These are phyloP conservation scores for Halcyon badia DNA, from an alignment of 2,797 vertebrate genomes.

Conservation along the genomic window DNA sequence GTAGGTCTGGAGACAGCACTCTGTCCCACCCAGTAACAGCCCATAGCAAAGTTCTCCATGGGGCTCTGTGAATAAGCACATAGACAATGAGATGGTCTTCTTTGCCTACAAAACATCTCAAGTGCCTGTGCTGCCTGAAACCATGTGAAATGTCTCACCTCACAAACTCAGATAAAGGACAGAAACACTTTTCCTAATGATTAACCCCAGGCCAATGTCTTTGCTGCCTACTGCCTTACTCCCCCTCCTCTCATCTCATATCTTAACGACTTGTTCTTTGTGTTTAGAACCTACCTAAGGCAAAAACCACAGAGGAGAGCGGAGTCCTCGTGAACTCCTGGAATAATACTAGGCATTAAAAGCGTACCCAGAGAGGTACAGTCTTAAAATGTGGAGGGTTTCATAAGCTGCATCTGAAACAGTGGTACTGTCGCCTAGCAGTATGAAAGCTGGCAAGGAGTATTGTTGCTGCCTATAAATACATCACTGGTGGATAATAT, in stretches of 20 bases:
- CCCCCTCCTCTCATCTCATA: neutral
- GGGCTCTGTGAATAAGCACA: neutral
- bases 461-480: neutral
- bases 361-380: neutral
- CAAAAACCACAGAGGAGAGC: neutral
- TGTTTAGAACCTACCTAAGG: neutral
- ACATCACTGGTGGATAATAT: neutral
- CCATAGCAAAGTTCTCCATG: neutral
- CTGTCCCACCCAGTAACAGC: neutral
- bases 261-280: neutral
- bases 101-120: neutral
- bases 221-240: neutral
- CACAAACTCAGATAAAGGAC: neutral
- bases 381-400: neutral
- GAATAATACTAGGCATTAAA: neutral
- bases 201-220: neutral
- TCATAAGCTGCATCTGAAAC: neutral
- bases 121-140: neutral
- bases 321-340: neutral
- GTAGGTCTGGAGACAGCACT: neutral
- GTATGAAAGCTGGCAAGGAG: neutral
- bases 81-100: neutral
- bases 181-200: neutral
- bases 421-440: neutral
- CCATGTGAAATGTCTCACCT: neutral